Conservation (phyloP, 64 coral and sea anemone species). For the Montipora foliosa region DNA sequence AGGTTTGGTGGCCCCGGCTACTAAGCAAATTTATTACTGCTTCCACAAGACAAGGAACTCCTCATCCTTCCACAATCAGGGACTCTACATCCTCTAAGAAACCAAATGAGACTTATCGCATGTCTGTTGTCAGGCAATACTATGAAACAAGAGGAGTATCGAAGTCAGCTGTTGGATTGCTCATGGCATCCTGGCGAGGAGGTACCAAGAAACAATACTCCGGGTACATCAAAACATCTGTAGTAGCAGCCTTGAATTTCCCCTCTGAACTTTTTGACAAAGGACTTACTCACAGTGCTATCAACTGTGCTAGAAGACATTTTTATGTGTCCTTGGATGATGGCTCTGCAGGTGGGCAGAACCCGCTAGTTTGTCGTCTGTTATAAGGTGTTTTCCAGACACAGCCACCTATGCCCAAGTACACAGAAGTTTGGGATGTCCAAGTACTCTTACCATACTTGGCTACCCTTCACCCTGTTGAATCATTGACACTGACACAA, state of each 20-base stretch:
- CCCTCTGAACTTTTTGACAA: constrained; percentile 33
- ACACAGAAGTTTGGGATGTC: constrained; percentile 59
- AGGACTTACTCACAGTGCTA: constrained; percentile 37
- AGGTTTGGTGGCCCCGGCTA: constrained; percentile 45
- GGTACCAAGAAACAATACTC: constrained; percentile 57
- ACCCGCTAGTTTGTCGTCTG: constrained; percentile 23
- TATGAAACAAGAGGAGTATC: constrained; percentile 21
- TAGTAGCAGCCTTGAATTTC: constrained; percentile 29
- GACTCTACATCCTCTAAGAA: constrained; percentile 43
- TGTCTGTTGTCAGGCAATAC: constrained; percentile 61
- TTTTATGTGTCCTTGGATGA: constrained; percentile 41
- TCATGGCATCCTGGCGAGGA: constrained; percentile 58
- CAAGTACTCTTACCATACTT: constrained; percentile 38
- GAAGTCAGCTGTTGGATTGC: constrained; percentile 42
- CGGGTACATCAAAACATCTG: constrained; percentile 36
- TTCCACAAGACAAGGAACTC: constrained; percentile 36
- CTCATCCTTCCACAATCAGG: constrained; percentile 53
- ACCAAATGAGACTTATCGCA: constrained; percentile 49
- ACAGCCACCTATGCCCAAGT: constrained; percentile 7
- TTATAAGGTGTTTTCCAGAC: constrained; percentile 45
- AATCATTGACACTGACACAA: constrained; percentile 25
- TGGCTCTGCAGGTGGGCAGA: constrained; percentile 28
- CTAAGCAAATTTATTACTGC: too few relatives aligned
- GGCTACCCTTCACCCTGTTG: constrained; percentile 43
- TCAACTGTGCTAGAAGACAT: constrained; percentile 25